Evolutionary conservation across 2,888 invertebrate species (phyloP).

Genomic region (Polyploca ridens): DNA sequence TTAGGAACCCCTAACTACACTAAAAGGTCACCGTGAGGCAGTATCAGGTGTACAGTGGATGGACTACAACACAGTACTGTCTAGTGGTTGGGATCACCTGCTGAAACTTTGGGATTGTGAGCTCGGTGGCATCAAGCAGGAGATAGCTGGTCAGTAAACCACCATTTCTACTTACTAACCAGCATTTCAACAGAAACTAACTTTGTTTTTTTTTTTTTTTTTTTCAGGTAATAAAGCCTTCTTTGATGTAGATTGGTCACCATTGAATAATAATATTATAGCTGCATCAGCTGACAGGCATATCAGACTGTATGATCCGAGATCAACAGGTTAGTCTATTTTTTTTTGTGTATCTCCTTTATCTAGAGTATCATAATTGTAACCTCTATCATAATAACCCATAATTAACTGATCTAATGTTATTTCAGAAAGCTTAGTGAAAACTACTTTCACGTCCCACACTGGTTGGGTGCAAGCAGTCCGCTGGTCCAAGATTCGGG

Average conservation of each 20-base stretch:
- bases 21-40: slow-evolving; percentile 97
- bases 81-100: slow-evolving; percentile 98
- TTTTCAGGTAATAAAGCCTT: slow-evolving; percentile 93
- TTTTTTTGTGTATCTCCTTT: neutral
- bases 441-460: slow-evolving; percentile 93
- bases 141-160: slow-evolving; percentile 84
- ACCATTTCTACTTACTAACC: neutral
- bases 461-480: slow-evolving; percentile 96
- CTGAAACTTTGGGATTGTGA: slow-evolving; percentile 97
- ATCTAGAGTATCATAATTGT: no score
- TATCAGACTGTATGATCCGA: slow-evolving; percentile 95
- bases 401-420: no score
- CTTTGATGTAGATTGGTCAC: slow-evolving; percentile 93
- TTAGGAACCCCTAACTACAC: slow-evolving; percentile 92
- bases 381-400: no score
- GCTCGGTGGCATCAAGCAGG: slow-evolving; percentile 91
- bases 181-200: neutral
- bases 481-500: slow-evolving; percentile 93
- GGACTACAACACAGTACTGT: slow-evolving; percentile 90
- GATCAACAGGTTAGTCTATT: slow-evolving; percentile 88
- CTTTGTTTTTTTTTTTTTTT: neutral
- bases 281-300: slow-evolving; percentile 96
- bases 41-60: slow-evolving; percentile 95
- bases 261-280: slow-evolving; percentile 88
- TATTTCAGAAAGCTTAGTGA: slow-evolving; percentile 92